These are phyloP conservation scores for Stercorarius parasiticus DNA, from an alignment of 2,113 vertebrate genomes.

Conservation along the genomic window DNA sequence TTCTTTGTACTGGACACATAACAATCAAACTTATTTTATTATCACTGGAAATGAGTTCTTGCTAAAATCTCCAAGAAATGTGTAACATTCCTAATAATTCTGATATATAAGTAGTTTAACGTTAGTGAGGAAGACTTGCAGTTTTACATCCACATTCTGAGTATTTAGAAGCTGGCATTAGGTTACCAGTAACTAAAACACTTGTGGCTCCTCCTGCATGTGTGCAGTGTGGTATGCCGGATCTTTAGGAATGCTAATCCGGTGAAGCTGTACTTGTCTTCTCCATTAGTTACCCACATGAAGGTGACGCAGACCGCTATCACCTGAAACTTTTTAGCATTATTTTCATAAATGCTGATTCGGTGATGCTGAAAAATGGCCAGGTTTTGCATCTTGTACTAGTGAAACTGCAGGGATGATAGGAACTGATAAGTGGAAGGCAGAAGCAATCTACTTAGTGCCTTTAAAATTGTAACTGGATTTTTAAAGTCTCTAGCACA, in stretches of 20 bases:
- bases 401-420: not conserved
- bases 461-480: not conserved
- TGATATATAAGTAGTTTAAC: slow-evolving; percentile 9
- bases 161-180: not conserved
- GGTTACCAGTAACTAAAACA: not conserved
- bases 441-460: not conserved
- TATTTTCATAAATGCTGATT: not conserved
- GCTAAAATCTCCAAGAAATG: not conserved
- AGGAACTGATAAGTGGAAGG: not conserved
- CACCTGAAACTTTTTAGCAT: not conserved
- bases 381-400: not conserved
- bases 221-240: not conserved
- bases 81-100: not conserved
- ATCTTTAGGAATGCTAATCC: not conserved
- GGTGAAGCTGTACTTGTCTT: not conserved
- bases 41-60: slow-evolving; percentile 25
- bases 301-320: not conserved
- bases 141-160: not conserved
- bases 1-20: slow-evolving; percentile 23
- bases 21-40: slow-evolving; percentile 29
- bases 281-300: not conserved
- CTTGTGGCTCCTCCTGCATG: not conserved
- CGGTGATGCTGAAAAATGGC: not conserved
- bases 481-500: not conserved
- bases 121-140: not conserved